Evolutionary conservation across 1,140 invertebrate genomes (phyloP).

Genomic region (Drosophila yakuba): DNA sequence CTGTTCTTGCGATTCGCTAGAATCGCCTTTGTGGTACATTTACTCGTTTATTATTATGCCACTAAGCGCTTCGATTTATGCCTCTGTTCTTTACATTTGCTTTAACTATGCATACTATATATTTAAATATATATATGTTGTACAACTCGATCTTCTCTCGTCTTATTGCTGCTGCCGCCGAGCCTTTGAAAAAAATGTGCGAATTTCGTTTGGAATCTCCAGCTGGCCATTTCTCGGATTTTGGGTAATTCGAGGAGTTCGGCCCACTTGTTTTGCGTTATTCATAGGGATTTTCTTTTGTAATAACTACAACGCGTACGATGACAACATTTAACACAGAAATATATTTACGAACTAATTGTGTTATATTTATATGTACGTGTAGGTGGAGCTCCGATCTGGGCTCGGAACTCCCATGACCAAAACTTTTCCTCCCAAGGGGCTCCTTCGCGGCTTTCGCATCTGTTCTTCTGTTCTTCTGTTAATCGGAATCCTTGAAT

Average conservation of each 20-base stretch:
- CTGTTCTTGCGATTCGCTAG: slow-evolving; percentile 36
- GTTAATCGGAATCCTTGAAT: neutral
- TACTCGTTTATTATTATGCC: slow-evolving; percentile 40
- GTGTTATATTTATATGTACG: slow-evolving; percentile 53
- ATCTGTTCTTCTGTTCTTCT: neutral
- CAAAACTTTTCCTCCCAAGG: slow-evolving; percentile 15
- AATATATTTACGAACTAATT: slow-evolving; percentile 81
- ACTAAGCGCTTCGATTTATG: slow-evolving; percentile 47
- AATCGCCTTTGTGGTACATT: slow-evolving; percentile 25
- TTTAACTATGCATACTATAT: slow-evolving; percentile 68
- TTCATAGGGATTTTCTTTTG: slow-evolving; percentile 34
- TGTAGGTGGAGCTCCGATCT: slow-evolving; percentile 37
- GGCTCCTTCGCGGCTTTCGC: neutral
- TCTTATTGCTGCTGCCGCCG: slow-evolving; percentile 35
- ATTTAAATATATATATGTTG: slow-evolving; percentile 48
- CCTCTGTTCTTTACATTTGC: slow-evolving; percentile 62
- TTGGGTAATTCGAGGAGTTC: slow-evolving; percentile 17
- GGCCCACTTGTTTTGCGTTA: slow-evolving; percentile 3
- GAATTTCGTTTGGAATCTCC: slow-evolving; percentile 18
- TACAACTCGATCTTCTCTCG: slow-evolving; percentile 61
- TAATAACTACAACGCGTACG: slow-evolving; percentile 84
- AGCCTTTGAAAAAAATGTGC: slow-evolving; percentile 36
- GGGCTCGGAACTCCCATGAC: slow-evolving; percentile 22
- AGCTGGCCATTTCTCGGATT: slow-evolving; percentile 6
- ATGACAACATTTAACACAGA: slow-evolving; percentile 84